These are phyloP conservation scores for Crotalus viridis DNA, from an alignment of 2,113 vertebrate species.

Conservation along the genomic window DNA sequence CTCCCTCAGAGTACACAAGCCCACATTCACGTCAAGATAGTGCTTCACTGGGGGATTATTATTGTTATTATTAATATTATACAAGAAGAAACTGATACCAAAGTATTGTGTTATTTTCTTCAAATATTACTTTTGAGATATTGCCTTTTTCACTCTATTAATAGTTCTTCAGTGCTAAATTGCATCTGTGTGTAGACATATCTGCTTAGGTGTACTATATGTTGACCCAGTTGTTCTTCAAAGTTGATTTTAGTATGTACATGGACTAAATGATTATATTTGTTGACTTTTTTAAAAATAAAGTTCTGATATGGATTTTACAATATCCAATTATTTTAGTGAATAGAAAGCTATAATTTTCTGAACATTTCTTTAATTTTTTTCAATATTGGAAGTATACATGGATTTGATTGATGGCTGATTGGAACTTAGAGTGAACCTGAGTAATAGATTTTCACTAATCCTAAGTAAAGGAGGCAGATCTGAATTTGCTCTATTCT, in stretches of 20 bases:
- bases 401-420: neutral
- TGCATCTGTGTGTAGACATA: neutral
- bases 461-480: neutral
- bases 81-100: neutral
- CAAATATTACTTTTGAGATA: neutral
- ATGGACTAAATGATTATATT: neutral
- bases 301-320: neutral
- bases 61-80: no score
- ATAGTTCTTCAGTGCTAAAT: neutral
- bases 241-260: neutral
- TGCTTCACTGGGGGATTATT: no score
- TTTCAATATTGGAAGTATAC: neutral
- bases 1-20: no score
- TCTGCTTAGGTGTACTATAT: neutral
- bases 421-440: neutral
- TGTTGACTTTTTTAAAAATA: neutral
- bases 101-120: neutral
- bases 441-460: neutral
- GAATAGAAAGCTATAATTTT: neutral
- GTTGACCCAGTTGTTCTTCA: conserved; percentile 2
- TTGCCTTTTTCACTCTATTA: neutral
- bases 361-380: neutral
- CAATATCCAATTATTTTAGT: neutral
- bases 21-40: no score
- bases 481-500: neutral